Conservation (phyloP, 2,888 invertebrate genomes). For the Diplazon laetatorius region DNA sequence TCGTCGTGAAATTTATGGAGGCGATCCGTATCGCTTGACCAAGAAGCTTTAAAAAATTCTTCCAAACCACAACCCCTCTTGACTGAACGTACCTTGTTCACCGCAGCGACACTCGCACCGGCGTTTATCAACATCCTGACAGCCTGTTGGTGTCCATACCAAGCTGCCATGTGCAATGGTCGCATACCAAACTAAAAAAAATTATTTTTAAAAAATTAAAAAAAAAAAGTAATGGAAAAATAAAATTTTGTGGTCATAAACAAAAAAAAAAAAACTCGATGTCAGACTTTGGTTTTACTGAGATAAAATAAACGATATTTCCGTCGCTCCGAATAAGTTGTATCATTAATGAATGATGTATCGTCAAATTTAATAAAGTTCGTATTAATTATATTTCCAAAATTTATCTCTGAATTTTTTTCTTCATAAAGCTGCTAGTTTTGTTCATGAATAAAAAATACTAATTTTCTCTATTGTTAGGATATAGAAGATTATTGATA, state of each 20-base stretch:
- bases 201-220: no score
- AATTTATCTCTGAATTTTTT: no score
- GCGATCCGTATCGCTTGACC: background rate
- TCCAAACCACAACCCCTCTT: background rate
- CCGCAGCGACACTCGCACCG: constrained; percentile 87
- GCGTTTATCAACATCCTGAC: constrained; percentile 87
- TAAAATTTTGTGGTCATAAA: background rate
- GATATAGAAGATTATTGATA: no score
- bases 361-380: no score
- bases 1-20: constrained; percentile 28
- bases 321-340: no score
- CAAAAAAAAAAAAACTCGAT: background rate
- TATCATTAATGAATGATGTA: background rate
- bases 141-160: constrained; percentile 89
- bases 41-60: constrained; percentile 31
- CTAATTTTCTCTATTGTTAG: background rate
- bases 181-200: constrained; percentile 86
- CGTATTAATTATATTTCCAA: no score
- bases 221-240: no score
- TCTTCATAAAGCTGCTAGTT: no score
- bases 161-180: constrained; percentile 89
- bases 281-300: background rate
- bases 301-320: background rate
- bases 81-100: constrained; percentile 86
- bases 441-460: background rate